These are phyloP conservation scores for Ploceus nigricollis DNA, from an alignment of 2,113 vertebrate species.

Conservation along the genomic window DNA sequence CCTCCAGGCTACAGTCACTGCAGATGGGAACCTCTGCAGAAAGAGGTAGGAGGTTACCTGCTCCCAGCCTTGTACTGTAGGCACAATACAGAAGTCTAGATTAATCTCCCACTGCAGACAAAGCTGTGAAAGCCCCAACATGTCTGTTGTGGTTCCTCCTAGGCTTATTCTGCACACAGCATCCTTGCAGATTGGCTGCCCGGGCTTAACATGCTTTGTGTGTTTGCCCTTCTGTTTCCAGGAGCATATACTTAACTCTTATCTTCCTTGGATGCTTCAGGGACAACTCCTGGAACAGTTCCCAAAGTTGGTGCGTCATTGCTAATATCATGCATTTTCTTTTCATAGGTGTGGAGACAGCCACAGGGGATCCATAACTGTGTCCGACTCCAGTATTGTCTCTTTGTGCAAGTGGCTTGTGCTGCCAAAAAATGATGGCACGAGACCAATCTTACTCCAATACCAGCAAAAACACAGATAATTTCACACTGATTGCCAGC, in stretches of 20 bases:
- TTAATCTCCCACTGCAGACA: neutral
- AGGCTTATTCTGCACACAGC: neutral
- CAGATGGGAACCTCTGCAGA: neutral
- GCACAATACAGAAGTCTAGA: neutral
- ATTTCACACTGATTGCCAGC: neutral
- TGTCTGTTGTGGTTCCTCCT: neutral
- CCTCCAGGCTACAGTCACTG: neutral
- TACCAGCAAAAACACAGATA: neutral
- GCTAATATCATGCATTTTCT: neutral
- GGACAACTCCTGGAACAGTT: neutral
- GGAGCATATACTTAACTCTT: neutral
- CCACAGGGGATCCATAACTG: neutral
- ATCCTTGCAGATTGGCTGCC: neutral
- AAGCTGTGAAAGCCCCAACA: neutral
- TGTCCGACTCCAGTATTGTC: neutral
- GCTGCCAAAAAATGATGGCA: neutral
- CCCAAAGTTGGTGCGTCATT: neutral
- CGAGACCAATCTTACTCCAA: neutral
- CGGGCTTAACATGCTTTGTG: neutral
- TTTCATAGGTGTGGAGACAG: constrained; percentile 15
- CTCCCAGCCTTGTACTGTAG: neutral
- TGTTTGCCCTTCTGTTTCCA: neutral
- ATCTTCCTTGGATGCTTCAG: neutral
- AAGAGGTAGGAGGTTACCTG: neutral
- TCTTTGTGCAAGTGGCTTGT: neutral